These are phyloP conservation scores for Ennomos quercinarius DNA, from an alignment of 2,888 invertebrate genomes.

Conservation along the genomic window DNA sequence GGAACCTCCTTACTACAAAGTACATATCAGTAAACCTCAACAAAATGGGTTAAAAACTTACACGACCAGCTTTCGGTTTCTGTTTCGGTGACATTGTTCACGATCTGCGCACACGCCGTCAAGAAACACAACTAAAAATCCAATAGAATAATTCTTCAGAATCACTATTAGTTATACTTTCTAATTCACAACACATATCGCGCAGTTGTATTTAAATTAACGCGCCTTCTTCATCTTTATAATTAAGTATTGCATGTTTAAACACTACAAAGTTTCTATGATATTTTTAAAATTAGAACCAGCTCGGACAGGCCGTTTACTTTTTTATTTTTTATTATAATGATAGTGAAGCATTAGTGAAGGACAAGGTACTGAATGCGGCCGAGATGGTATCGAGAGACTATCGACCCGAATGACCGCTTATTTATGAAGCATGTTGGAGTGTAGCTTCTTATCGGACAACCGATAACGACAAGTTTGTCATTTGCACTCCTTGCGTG, in stretches of 20 bases:
- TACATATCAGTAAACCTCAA: conserved; percentile 9
- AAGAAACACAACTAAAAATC: conserved; percentile 69
- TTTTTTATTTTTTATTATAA: conserved; percentile 18
- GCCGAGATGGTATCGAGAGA: conserved; percentile 45
- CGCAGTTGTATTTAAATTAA: conserved; percentile 45
- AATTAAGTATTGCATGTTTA: no score
- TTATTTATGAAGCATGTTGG: conserved; percentile 65
- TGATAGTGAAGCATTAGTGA: conserved; percentile 7
- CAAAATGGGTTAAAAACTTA: conserved; percentile 21
- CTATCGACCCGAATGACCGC: conserved; percentile 59
- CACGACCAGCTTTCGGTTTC: conserved; percentile 55
- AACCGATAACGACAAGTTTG: conserved; percentile 65
- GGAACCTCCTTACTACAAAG: not conserved
- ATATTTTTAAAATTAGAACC: conserved; percentile 8
- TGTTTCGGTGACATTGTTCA: conserved; percentile 66
- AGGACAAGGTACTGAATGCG: conserved; percentile 8
- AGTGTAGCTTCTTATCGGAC: conserved; percentile 74
- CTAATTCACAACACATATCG: conserved; percentile 58
- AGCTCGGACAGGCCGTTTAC: conserved; percentile 4
- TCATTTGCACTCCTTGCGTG: conserved; percentile 66
- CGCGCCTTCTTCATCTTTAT: conserved; percentile 10
- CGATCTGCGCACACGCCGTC: conserved; percentile 50
- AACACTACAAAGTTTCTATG: conserved; percentile 1
- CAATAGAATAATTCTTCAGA: conserved; percentile 55
- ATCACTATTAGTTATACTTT: conserved; percentile 58